These are phyloP conservation scores for Drosophila pseudotalamancana DNA, from an alignment of 2,888 invertebrate species.

Conservation along the genomic window DNA sequence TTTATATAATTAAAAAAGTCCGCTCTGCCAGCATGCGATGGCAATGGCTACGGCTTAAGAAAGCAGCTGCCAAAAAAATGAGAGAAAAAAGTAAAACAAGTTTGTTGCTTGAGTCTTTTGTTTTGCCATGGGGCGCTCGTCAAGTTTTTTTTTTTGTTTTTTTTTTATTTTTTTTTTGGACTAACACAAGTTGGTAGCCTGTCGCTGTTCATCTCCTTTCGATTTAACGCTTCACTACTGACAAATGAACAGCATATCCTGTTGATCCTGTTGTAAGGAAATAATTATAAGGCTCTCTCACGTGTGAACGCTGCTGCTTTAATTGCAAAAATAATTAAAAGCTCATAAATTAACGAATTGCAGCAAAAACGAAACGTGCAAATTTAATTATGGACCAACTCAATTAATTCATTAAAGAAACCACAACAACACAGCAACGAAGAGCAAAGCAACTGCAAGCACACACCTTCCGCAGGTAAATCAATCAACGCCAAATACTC, in stretches of 20 bases:
- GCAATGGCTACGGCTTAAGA: slow-evolving; percentile 27
- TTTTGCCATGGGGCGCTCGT: slow-evolving; percentile 34
- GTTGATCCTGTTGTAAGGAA: slow-evolving; percentile 71
- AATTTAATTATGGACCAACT: slow-evolving; percentile 71
- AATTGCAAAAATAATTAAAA: slow-evolving; percentile 78
- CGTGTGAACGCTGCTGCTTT: slow-evolving; percentile 57
- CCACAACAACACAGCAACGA: slow-evolving; percentile 8
- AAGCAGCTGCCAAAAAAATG: slow-evolving; percentile 68
- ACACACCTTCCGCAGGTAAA: slow-evolving; percentile 57
- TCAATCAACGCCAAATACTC: slow-evolving; percentile 78
- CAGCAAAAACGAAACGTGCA: slow-evolving; percentile 57
- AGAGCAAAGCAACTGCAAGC: slow-evolving; percentile 17
- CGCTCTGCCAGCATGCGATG: slow-evolving; percentile 34
- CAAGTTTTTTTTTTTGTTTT: slow-evolving; percentile 41
- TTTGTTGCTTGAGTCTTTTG: slow-evolving; percentile 69
- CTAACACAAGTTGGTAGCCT: slow-evolving; percentile 13
- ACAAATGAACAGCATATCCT: slow-evolving; percentile 78
- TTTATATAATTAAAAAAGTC: slow-evolving; percentile 60
- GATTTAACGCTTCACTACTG: slow-evolving; percentile 66
- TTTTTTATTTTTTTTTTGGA: slow-evolving; percentile 26
- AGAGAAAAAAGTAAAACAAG: slow-evolving; percentile 59
- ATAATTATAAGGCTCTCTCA: slow-evolving; percentile 54
- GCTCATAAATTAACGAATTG: slow-evolving; percentile 67
- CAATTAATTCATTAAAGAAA: slow-evolving; percentile 74
- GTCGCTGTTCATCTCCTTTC: slow-evolving; percentile 21